Evolutionary conservation across 2,888 invertebrate species (phyloP).

Genomic region (Mythimna vitellina): DNA sequence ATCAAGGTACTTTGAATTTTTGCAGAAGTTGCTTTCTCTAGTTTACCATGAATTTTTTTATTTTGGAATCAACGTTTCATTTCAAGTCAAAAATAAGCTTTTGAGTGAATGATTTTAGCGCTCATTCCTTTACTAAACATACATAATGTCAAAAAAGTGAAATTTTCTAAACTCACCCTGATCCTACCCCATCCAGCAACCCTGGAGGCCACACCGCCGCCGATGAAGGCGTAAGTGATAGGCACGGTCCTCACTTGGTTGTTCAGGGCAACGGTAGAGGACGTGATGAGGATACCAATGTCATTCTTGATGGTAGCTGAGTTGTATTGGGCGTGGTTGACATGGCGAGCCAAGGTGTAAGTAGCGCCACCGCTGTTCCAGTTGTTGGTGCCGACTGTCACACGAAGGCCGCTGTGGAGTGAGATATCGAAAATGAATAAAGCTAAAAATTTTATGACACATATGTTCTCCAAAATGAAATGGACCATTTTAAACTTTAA

Average conservation of each 20-base stretch:
- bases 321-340: slow-evolving; percentile 78
- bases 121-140: background rate
- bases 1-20: background rate
- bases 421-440: background rate
- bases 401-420: slow-evolving; percentile 71
- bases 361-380: slow-evolving; percentile 76
- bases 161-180: slow-evolving; percentile 65
- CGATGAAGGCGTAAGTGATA: slow-evolving; percentile 62
- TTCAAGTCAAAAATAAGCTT: no score
- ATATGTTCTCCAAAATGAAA: background rate
- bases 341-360: slow-evolving; percentile 72
- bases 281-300: slow-evolving; percentile 75
- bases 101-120: background rate
- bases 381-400: slow-evolving; percentile 77
- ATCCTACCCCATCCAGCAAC: slow-evolving; percentile 82
- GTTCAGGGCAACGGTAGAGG: slow-evolving; percentile 49
- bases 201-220: slow-evolving; percentile 58
- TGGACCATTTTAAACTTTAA: no score
- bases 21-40: background rate
- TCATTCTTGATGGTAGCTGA: slow-evolving; percentile 77
- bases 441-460: background rate
- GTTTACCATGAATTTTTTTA: background rate
- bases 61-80: no score
- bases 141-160: no score
- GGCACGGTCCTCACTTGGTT: slow-evolving; percentile 61